These are phyloP conservation scores for Ellobius talpinus DNA, from an alignment of 2,113 vertebrate species.

Conservation along the genomic window DNA sequence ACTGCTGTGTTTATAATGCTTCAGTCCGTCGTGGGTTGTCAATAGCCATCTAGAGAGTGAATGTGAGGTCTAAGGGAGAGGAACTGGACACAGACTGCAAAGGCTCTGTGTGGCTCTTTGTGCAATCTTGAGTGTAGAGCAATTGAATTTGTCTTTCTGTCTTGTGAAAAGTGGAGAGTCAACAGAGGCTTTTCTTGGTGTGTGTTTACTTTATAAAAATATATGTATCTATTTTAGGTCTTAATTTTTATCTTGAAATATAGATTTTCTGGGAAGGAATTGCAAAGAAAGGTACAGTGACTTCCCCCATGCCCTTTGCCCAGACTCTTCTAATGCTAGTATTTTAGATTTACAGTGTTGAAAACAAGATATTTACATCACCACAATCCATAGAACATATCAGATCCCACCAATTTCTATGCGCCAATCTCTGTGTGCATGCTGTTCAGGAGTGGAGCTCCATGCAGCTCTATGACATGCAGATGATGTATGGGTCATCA, in stretches of 20 bases:
- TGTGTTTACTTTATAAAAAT: not conserved
- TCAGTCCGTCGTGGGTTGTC: not conserved
- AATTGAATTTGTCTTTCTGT: constrained; percentile 33
- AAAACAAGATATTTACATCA: not conserved
- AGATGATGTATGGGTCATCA: not conserved
- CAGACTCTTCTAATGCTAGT: not conserved
- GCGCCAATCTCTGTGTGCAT: not conserved
- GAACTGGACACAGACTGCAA: not conserved
- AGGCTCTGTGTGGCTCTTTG: not conserved
- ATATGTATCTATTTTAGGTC: not conserved
- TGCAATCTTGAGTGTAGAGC: not conserved
- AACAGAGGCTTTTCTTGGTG: not conserved
- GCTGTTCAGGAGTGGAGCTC: not conserved
- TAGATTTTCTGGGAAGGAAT: not conserved
- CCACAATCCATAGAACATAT: not conserved
- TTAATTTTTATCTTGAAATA: constrained; percentile 34
- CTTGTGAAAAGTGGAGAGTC: not conserved
- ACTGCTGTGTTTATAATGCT: not conserved
- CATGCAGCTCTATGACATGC: not conserved
- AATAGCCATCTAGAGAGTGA: not conserved
- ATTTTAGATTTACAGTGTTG: not conserved
- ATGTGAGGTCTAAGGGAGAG: not conserved
- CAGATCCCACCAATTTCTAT: not conserved
- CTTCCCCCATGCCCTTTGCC: not conserved
- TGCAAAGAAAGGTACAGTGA: not conserved